phyloP scores from a whole-genome alignment of 2,797 vertebrate species.

The Distichodus sexfasciatus region DNA sequence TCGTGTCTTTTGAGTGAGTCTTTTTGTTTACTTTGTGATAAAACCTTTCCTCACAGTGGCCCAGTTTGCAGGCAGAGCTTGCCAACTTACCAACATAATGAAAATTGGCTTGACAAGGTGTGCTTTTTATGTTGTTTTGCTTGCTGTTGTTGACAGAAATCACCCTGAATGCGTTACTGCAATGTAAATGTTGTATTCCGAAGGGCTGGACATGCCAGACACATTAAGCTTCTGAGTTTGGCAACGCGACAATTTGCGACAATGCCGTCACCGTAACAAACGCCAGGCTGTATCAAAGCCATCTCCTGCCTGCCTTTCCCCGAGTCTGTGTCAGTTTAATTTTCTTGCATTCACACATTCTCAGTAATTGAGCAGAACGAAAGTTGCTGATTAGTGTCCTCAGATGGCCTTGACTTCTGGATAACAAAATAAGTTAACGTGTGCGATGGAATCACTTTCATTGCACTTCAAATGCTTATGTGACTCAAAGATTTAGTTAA shows the following conservation, averaged over 20 bases:
- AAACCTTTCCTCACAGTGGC: neutral
- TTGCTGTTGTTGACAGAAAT: slow-evolving; percentile 15
- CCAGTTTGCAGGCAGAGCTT: neutral
- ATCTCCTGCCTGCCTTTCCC: slow-evolving; percentile 6
- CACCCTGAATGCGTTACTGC: neutral
- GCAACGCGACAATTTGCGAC: slow-evolving; percentile 13
- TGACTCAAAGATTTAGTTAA: too few relatives aligned
- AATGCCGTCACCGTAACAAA: slow-evolving; percentile 19
- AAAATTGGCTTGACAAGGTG: slow-evolving; percentile 20
- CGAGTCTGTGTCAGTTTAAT: neutral
- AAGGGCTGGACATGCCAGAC: slow-evolving; percentile 26
- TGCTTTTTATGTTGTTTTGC: neutral
- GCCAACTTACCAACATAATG: slow-evolving; percentile 10
- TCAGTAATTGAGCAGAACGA: neutral
- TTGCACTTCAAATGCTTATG: neutral
- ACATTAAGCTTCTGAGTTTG: slow-evolving; percentile 13
- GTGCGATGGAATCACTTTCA: neutral
- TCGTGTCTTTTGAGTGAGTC: too few relatives aligned
- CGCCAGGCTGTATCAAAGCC: slow-evolving; percentile 4
- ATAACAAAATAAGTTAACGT: neutral
- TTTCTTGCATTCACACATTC: neutral
- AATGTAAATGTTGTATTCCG: neutral
- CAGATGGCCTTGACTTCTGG: neutral
- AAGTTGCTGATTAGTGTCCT: neutral
- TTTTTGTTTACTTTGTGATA: neutral